Conservation (phyloP, 1,140 invertebrate species). For the Bombus waltoni region DNA sequence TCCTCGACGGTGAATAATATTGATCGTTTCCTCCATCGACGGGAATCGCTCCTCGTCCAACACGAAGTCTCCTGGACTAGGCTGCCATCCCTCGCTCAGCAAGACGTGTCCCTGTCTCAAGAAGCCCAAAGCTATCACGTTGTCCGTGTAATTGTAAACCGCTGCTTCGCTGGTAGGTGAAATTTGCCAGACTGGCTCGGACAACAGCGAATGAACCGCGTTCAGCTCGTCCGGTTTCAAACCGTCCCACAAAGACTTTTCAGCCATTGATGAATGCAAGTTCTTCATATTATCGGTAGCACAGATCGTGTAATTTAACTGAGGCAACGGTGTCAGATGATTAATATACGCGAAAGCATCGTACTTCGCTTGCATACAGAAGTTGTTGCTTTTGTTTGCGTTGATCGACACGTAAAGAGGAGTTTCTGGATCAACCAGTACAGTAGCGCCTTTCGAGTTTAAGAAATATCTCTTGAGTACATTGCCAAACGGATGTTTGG, state of each 20-base stretch:
- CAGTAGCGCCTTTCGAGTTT: slow-evolving; percentile 91
- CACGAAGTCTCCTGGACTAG: slow-evolving; percentile 89
- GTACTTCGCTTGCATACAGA: slow-evolving; percentile 89
- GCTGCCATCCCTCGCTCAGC: slow-evolving; percentile 93
- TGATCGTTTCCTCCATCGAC: slow-evolving; percentile 89
- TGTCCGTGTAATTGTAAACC: slow-evolving; percentile 92
- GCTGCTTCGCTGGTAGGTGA: slow-evolving; percentile 87
- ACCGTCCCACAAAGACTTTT: slow-evolving; percentile 91
- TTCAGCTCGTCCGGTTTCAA: slow-evolving; percentile 89
- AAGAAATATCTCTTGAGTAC: slow-evolving; percentile 92
- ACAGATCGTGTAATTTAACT: slow-evolving; percentile 93
- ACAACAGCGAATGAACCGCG: slow-evolving; percentile 88
- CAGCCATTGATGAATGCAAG: slow-evolving; percentile 88
- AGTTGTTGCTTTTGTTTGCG: slow-evolving; percentile 83
- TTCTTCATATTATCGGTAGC: slow-evolving; percentile 90
- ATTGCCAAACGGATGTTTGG: slow-evolving; percentile 90
- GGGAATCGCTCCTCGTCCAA: slow-evolving; percentile 89
- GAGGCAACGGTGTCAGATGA: slow-evolving; percentile 84
- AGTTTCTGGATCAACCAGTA: slow-evolving; percentile 89
- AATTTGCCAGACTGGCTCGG: slow-evolving; percentile 93
- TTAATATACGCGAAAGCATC: slow-evolving; percentile 91
- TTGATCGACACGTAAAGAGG: slow-evolving; percentile 92
- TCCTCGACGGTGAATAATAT: slow-evolving; percentile 91
- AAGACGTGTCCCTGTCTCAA: slow-evolving; percentile 91
- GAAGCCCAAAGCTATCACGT: slow-evolving; percentile 89